Percentiles rank a stretch among this genome's conserved stretches.
phyloP scores from a whole-genome alignment of 2,113 vertebrate genomes.

The Takifugu flavidus region DNA sequence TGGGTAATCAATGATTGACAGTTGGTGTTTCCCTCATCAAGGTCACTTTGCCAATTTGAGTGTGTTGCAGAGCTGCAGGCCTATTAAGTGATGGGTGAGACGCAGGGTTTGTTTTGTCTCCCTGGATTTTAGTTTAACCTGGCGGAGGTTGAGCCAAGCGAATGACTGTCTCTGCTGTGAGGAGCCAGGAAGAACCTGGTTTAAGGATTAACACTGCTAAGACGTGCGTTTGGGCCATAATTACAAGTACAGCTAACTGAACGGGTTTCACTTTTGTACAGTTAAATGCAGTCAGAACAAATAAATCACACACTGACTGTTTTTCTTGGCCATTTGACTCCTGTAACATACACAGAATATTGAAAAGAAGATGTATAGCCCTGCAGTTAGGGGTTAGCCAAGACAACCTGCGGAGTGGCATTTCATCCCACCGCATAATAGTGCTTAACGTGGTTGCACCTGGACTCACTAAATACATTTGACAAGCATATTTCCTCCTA shows the following conservation, averaged over 20 bases:
- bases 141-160: conserved; percentile 33
- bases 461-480: conserved; percentile 33
- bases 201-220: conserved; percentile 23
- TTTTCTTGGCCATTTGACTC: conserved; percentile 31
- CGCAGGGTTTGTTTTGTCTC: conserved; percentile 36
- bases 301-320: conserved; percentile 13
- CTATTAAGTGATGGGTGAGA: conserved; percentile 34
- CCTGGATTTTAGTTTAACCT: conserved; percentile 26
- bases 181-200: conserved; percentile 19
- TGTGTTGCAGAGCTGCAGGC: conserved; percentile 39
- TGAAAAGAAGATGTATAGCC: conserved; percentile 26
- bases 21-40: conserved; percentile 55
- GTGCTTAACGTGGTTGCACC: conserved; percentile 17
- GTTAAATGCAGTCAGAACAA: conserved; percentile 17
- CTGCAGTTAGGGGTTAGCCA: conserved; percentile 7
- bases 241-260: conserved; percentile 14
- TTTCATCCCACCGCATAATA: conserved; percentile 15
- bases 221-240: neutral
- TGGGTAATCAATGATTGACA: conserved; percentile 68
- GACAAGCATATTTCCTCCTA: conserved; percentile 47
- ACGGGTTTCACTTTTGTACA: neutral
- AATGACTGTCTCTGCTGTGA: conserved; percentile 32
- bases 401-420: conserved; percentile 17
- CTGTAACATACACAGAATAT: conserved; percentile 17
- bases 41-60: conserved; percentile 65